Evolutionary conservation across 2,113 vertebrate genomes (phyloP).

Genomic region (Oxyura jamaicensis): DNA sequence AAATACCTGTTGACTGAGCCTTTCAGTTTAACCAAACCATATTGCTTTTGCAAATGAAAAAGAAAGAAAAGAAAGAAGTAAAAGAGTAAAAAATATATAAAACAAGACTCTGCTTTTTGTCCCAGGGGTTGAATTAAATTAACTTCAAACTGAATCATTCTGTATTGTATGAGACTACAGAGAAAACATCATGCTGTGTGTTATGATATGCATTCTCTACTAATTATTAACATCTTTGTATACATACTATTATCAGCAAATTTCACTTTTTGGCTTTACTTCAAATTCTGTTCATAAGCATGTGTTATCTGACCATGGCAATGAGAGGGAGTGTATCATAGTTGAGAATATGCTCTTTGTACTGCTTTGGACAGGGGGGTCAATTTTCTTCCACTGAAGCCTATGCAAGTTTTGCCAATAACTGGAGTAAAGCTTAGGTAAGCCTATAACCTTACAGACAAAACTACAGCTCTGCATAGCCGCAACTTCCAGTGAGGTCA

Average conservation of each 20-base stretch:
- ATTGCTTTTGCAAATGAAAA: conserved; percentile 60
- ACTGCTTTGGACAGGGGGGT: background rate
- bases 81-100: conserved; percentile 15
- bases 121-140: conserved; percentile 66
- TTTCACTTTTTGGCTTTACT: conserved; percentile 64
- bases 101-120: conserved; percentile 58
- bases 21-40: conserved; percentile 77
- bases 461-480: conserved; percentile 13
- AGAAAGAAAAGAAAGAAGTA: conserved; percentile 16
- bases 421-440: background rate
- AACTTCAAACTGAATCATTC: conserved; percentile 64
- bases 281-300: conserved; percentile 57
- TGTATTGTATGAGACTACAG: conserved; percentile 39
- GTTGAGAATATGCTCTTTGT: conserved; percentile 41
- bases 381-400: background rate
- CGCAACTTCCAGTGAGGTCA: conserved; percentile 23
- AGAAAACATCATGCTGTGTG: conserved; percentile 51
- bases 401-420: background rate
- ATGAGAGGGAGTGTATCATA: fast-evolving
- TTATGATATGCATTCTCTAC: conserved; percentile 64
- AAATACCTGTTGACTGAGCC: conserved; percentile 82
- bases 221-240: conserved; percentile 78
- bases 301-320: conserved; percentile 48
- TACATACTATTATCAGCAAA: conserved; percentile 62
- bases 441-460: background rate